phyloP scores from a whole-genome alignment of 2,113 vertebrate genomes.

The Phoenicopterus ruber region DNA sequence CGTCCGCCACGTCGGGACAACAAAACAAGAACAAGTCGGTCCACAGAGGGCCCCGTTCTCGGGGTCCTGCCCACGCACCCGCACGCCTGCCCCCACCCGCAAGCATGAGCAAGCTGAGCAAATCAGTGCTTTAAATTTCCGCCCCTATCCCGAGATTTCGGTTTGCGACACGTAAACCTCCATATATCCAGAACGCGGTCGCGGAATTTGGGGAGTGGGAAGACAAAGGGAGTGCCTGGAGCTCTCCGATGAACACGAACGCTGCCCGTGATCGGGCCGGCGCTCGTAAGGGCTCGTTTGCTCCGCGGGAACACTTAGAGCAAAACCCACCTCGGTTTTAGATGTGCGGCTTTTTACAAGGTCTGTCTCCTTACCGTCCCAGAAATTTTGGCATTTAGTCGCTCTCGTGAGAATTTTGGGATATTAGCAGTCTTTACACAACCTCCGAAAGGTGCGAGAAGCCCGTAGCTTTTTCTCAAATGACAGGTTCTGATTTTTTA shows the following conservation, averaged over 20 bases:
- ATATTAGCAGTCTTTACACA: background rate
- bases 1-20: background rate
- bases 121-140: background rate
- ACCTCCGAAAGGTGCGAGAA: background rate
- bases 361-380: background rate
- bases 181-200: fast-evolving
- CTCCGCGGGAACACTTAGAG: background rate
- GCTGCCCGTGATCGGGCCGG: background rate
- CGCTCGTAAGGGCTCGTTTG: background rate
- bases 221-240: background rate
- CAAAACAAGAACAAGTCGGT: background rate
- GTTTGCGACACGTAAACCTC: background rate
- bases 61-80: background rate
- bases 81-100: background rate
- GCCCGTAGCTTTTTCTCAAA: background rate
- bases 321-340: background rate
- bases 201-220: background rate
- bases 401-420: background rate
- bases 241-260: background rate
- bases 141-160: background rate
- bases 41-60: background rate
- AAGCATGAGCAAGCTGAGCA: background rate
- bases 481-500: background rate
- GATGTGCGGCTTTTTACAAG: background rate
- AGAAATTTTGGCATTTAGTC: background rate